Evolutionary conservation across 2,888 invertebrate species (phyloP).

Genomic region (Eupithecia vulgata): DNA sequence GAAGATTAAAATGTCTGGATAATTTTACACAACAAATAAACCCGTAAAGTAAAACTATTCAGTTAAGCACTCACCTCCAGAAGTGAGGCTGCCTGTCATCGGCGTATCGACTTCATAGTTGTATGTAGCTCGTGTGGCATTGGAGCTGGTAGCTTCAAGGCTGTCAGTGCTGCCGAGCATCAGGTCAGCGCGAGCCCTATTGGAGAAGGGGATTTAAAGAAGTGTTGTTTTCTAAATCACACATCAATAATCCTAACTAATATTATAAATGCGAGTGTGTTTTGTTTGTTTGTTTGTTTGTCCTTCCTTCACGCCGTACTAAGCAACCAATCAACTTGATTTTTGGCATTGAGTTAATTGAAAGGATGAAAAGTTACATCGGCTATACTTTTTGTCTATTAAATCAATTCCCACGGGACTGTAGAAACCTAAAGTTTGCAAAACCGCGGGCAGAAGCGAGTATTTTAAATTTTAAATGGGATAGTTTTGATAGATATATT

Average conservation of each 20-base stretch:
- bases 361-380: too few species aligned
- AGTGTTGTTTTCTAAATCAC: neutral
- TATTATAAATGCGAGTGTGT: neutral
- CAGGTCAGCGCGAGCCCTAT: conserved; percentile 79
- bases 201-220: neutral
- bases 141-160: conserved; percentile 90
- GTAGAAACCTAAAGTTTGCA: too few species aligned
- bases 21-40: neutral
- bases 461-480: too few species aligned
- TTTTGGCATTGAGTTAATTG: too few species aligned
- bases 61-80: conserved; percentile 76
- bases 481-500: too few species aligned
- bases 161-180: conserved; percentile 88
- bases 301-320: too few species aligned
- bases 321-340: too few species aligned
- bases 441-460: too few species aligned
- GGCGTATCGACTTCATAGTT: conserved; percentile 93
- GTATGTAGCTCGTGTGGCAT: conserved; percentile 92
- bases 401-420: too few species aligned
- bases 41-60: neutral
- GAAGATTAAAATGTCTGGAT: neutral
- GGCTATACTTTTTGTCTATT: too few species aligned
- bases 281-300: too few species aligned
- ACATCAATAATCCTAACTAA: neutral
- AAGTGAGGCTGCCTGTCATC: conserved; percentile 93